Percentiles rank a stretch among this genome's conserved stretches.
Evolutionary conservation across 2,113 vertebrate genomes (phyloP).

Genomic region (Tautogolabrus adspersus): DNA sequence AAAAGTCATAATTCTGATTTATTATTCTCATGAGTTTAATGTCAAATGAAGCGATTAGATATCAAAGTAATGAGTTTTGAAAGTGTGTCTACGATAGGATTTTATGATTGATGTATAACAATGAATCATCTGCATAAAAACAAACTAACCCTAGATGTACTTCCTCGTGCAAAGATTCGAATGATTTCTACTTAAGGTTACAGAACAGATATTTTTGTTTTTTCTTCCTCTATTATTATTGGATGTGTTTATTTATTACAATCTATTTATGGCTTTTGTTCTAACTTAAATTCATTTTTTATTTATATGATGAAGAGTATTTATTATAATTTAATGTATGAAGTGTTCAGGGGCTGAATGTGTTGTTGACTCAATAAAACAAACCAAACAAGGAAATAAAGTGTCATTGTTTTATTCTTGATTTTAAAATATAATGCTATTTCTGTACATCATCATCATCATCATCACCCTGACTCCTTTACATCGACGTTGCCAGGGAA

Average conservation of each 20-base stretch:
- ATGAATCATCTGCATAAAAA: not conserved
- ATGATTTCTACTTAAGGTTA: no score
- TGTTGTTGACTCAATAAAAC: constrained; percentile 47
- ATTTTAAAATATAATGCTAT: constrained; percentile 82
- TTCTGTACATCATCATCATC: constrained; percentile 81
- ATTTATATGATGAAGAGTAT: constrained; percentile 55
- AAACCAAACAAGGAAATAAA: not conserved
- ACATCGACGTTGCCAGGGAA: constrained; percentile 48
- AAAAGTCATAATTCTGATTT: no score
- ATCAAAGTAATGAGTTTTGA: no score
- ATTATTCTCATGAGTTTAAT: no score
- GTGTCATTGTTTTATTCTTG: constrained; percentile 58
- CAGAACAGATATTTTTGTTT: no score
- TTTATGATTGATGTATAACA: not conserved
- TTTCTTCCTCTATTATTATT: no score
- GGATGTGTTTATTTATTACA: not conserved
- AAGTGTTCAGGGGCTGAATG: constrained; percentile 30
- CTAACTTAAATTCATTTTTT: constrained; percentile 37
- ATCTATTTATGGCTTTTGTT: constrained; percentile 40
- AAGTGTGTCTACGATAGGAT: not conserved
- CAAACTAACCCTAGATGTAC: no score
- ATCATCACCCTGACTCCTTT: constrained; percentile 53
- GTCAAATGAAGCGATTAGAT: no score
- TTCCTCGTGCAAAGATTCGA: no score
- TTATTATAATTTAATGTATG: constrained; percentile 63